Conservation (phyloP, 1,140 invertebrate species). For the Pogonomyrmex californicus region DNA sequence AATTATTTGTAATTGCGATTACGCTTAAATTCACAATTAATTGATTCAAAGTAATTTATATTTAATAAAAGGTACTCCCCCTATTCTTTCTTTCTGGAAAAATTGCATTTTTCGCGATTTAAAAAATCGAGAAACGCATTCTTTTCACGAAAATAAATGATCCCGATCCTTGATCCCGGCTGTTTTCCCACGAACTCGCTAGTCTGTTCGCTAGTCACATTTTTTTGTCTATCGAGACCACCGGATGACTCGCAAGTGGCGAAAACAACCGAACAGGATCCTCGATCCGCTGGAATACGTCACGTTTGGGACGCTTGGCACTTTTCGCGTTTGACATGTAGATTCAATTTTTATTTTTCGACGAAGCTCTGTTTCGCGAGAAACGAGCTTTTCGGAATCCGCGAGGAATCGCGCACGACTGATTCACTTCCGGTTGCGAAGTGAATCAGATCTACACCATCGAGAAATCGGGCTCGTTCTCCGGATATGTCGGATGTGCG, state of each 20-base stretch:
- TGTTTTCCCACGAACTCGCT: not conserved
- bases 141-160: not conserved
- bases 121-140: not conserved
- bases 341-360: not conserved
- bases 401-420: not conserved
- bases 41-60: no score
- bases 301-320: no score
- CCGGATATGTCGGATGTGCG: not conserved
- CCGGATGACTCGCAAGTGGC: not conserved
- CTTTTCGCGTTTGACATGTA: constrained; percentile 19
- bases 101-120: not conserved
- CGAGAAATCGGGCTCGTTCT: not conserved
- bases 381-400: constrained; percentile 1
- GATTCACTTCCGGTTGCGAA: constrained; percentile 40
- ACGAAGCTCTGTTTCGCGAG: not conserved
- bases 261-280: not conserved
- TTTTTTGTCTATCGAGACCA: not conserved
- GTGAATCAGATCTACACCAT: constrained; percentile 25
- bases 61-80: no score
- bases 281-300: not conserved
- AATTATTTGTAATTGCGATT: no score
- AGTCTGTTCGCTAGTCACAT: not conserved
- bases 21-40: no score
- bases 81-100: not conserved
- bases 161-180: not conserved